A percentile compares a stretch with the other conserved stretches of the same genome.
Conservation (phyloP, 2,113 vertebrate genomes). For the Macrotus californicus region DNA sequence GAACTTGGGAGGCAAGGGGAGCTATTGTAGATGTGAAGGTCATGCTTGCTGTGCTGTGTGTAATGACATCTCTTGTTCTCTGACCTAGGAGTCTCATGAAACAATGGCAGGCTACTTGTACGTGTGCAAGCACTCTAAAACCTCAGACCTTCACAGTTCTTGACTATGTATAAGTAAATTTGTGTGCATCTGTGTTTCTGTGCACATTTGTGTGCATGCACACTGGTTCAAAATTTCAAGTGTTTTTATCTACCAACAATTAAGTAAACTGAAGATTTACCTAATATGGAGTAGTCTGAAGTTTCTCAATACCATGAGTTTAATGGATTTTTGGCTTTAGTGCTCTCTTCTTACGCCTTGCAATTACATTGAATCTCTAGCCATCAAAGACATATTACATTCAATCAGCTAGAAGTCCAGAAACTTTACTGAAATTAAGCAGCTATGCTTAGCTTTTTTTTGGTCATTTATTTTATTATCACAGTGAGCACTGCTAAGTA, state of each 20-base stretch:
- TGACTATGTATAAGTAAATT: background rate
- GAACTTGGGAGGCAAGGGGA: background rate
- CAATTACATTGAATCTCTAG: background rate
- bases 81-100: background rate
- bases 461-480: background rate
- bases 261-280: background rate
- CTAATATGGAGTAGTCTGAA: background rate
- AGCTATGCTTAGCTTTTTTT: background rate
- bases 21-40: background rate
- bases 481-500: background rate
- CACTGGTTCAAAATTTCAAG: background rate
- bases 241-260: background rate
- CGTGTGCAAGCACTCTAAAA: background rate
- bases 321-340: background rate
- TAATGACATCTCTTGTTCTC: background rate
- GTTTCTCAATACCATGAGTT: background rate
- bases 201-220: background rate
- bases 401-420: background rate
- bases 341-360: background rate
- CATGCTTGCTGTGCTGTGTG: background rate
- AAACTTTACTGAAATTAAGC: background rate
- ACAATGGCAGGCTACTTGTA: background rate
- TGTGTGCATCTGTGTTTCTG: background rate
- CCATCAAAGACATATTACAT: background rate
- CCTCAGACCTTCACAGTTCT: background rate